Evolutionary conservation across 2,797 vertebrate species (phyloP), one percentile per base, ranked within the genome.

Genomic region (Lepus townsendii): DNA sequence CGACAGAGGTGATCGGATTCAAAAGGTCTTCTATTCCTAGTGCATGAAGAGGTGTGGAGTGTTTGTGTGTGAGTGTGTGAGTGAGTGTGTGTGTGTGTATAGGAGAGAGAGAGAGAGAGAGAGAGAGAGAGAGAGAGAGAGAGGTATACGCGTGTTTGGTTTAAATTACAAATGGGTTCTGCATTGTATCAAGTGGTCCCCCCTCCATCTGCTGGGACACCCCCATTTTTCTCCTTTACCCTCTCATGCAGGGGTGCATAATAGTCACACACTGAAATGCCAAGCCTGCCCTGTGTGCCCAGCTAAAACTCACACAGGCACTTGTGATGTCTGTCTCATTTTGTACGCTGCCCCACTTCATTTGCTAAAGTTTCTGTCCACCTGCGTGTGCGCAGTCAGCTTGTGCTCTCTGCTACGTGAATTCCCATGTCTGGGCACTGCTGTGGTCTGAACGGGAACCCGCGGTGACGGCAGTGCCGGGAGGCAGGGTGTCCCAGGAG

Each of bases 321-420:
- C 83, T 79, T 88, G 30, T 20, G 2, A 69, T 24, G 42, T 22
- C 7, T 10, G 7, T n/a, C 9, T 17, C 19, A 22, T 71, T 30
- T 14, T 38, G 22, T 80, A 42, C 2, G 17, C 65, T 75, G 16
- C 42, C 47, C 4, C n/a, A 73, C 30, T 62, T 32, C 47, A 12
- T 75, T 91, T 73, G 73, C 79, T 79, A 63, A 92, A 20, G 35
- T 80, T 19, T 94, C 26, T 26, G 7, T 75, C 62, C 50, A n/a
- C 88, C 27, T 88, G 60, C 22, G 32, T 30, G 32, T 50, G 38
- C 35, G 78, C 38, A 47, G 71, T 32, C 30, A 27, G 7, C 30
- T 52, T 42, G 26, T 63, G 30, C 13, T 32, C 66, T 73, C 38
- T 52, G 66, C n/a, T 62, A 35, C 14, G 42, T 88, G 22, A 4